These are phyloP conservation scores for Maniola jurtina DNA, from an alignment of 1,140 invertebrate species.

Conservation along the genomic window DNA sequence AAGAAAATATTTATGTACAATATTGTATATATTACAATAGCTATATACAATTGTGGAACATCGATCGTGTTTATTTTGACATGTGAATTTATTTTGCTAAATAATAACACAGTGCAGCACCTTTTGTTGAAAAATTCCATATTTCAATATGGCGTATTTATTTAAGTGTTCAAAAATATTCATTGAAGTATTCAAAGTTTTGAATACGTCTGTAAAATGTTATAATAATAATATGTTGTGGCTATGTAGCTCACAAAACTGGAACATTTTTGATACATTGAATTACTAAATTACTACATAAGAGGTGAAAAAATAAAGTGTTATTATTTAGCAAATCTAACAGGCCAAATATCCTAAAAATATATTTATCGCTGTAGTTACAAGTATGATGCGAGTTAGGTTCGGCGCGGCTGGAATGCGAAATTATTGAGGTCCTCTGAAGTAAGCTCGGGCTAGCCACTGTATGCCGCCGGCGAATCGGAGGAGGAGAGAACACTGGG, in stretches of 20 bases:
- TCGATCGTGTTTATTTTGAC: conserved; percentile 28
- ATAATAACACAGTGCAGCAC: conserved; percentile 4
- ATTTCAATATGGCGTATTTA: not conserved
- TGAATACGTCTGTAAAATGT: not conserved
- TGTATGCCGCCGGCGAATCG: conserved; percentile 76
- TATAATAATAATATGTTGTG: not conserved
- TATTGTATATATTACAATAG: conserved; percentile 55
- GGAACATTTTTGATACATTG: too few relatives aligned
- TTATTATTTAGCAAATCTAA: conserved; percentile 12
- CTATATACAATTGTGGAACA: conserved; percentile 52
- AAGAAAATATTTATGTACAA: conserved; percentile 15
- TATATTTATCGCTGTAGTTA: conserved; percentile 74
- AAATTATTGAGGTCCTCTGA: conserved; percentile 83
- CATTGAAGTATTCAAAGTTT: too few relatives aligned
- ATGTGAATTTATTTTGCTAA: not conserved
- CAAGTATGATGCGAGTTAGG: conserved; percentile 89
- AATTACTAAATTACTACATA: too few relatives aligned
- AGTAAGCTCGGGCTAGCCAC: conserved; percentile 72
- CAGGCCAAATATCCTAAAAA: not conserved
- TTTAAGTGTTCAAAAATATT: too few relatives aligned
- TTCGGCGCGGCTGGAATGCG: conserved; percentile 84
- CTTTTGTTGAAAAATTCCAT: too few relatives aligned
- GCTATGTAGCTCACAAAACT: not conserved
- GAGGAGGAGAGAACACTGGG: conserved; percentile 90
- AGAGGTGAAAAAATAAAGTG: not conserved